Evolutionary conservation across 2,113 vertebrate genomes (phyloP), one percentile per base, ranked within the genome.

Genomic region (Ctenomys sociabilis): DNA sequence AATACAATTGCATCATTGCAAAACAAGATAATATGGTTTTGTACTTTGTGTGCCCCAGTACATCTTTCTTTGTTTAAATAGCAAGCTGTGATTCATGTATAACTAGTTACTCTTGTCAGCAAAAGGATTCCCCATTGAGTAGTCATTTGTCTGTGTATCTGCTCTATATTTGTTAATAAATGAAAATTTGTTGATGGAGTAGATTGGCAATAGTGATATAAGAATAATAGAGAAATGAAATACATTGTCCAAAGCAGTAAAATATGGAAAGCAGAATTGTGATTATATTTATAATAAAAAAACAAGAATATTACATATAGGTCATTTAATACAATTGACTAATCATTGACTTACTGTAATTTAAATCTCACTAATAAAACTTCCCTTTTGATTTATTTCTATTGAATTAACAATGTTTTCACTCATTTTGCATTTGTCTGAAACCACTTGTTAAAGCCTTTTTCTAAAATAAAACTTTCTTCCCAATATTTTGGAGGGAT

Each of bases 391-490:
- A 85, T 49, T 75, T 96, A 87, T 93, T 77, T 84, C 73, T 91
- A 90, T n/a, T 96, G 54, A 96, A 90, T 93, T 96, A 91, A 78
- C 10, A 96, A 84, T 94, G 17, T 88, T 94, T 93, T 78, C 5
- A 70, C 21, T 59, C 7, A 40, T 90, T 49, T 85, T 95, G 35
- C 88, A 17, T 90, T 96, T 95, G 52, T 85, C 37, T 54, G 45
- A 86, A 86, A 66, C 54, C 24, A 7, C 30, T 77, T 92, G 57
- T 91, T 70, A 95, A 93, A 96, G 13, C 14, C 24, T 93, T 43
- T 19, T 94, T 77, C 26, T 94, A 85, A 96, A 94, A 45, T 94
- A 94, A 94, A 96, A 84, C 88, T 43, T 43, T 57, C 88, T 40
- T n/a, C 4, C 16, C 30, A 95, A 26, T 90, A 93, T 94, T 94